A percentile compares a stretch with the other conserved stretches of the same genome.
Conservation (phyloP, 1,140 invertebrate genomes). For the Drosophila melanica region DNA sequence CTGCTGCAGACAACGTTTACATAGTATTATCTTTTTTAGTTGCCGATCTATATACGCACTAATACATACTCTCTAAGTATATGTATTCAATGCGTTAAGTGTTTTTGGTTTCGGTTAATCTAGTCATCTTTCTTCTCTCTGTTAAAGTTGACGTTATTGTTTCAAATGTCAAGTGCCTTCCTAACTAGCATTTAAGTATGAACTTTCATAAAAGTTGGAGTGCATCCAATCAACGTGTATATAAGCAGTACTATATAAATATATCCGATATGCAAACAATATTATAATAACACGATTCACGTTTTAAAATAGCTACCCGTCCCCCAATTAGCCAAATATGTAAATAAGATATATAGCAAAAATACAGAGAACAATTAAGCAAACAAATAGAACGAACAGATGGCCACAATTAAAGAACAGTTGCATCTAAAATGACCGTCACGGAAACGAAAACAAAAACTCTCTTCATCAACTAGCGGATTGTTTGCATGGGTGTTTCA, state of each 20-base stretch:
- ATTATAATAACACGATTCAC: slow-evolving; percentile 13
- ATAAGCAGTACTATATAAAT: slow-evolving; percentile 12
- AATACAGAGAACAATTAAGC: slow-evolving; percentile 20
- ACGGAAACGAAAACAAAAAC: slow-evolving; percentile 9
- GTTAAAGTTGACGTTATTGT: slow-evolving; percentile 50
- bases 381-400: slow-evolving; percentile 3
- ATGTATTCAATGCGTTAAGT: slow-evolving; percentile 6
- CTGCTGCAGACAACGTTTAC: slow-evolving; percentile 26
- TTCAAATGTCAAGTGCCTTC: slow-evolving; percentile 76
- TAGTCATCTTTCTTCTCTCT: slow-evolving; percentile 30
- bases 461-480: slow-evolving; percentile 21
- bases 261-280: slow-evolving; percentile 13
- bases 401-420: slow-evolving; percentile 5
- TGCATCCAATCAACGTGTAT: slow-evolving; percentile 25
- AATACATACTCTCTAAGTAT: slow-evolving; percentile 5
- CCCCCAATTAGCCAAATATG: slow-evolving; percentile 52
- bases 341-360: slow-evolving; percentile 43
- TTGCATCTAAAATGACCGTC: slow-evolving; percentile 2
- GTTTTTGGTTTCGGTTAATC: slow-evolving; percentile 12
- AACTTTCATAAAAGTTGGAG: slow-evolving; percentile 20
- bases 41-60: slow-evolving; percentile 1
- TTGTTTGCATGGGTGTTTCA: slow-evolving; percentile 3
- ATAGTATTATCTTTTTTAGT: slow-evolving; percentile 3
- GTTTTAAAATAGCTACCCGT: slow-evolving; percentile 12
- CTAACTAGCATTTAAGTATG: slow-evolving; percentile 66